A percentile compares a stretch with the other conserved stretches of the same genome.
Conservation (phyloP, 2,113 vertebrate genomes). For the Willisornis vidua region DNA sequence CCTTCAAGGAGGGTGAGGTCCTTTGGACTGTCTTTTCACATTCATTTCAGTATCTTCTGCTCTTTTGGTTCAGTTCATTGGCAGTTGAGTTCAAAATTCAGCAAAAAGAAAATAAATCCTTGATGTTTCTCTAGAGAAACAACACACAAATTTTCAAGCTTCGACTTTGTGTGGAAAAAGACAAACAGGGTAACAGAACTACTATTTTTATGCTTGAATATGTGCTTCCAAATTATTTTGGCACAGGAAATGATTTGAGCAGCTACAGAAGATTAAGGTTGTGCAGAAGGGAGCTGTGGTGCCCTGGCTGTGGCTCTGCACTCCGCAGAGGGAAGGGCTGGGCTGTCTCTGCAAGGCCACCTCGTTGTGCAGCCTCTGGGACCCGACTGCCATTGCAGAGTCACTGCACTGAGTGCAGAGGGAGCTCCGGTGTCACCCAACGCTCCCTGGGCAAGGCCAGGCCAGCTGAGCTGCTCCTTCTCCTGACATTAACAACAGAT, state of each 20-base stretch:
- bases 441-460: background rate
- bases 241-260: background rate
- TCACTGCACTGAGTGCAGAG: background rate
- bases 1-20: background rate
- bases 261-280: background rate
- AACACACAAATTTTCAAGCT: background rate
- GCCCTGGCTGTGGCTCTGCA: background rate
- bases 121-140: background rate
- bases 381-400: accelerated
- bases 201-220: background rate
- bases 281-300: background rate
- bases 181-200: background rate
- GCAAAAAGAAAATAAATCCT: background rate
- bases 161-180: background rate
- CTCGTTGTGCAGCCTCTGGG: background rate
- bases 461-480: background rate
- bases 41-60: background rate
- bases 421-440: background rate
- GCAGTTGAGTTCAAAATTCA: background rate
- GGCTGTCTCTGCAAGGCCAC: accelerated
- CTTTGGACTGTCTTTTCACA: background rate
- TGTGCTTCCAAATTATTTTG: background rate
- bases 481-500: background rate
- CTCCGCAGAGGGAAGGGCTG: background rate
- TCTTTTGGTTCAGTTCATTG: background rate